These are phyloP conservation scores for Rhinopomastus cyanomelas DNA, from an alignment of 2,113 vertebrate species.

Conservation along the genomic window DNA sequence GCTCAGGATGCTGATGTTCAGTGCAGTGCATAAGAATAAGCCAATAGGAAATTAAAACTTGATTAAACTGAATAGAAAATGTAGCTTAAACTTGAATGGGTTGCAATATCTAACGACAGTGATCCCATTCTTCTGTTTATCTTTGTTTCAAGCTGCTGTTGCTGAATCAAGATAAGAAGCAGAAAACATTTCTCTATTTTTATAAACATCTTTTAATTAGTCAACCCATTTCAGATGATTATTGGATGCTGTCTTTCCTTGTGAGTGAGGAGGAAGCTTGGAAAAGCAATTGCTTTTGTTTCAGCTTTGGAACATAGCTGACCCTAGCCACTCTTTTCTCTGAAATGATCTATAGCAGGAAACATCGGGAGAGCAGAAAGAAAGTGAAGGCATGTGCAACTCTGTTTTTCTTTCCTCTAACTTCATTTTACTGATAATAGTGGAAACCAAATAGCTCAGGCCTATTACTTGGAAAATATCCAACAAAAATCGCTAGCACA, in stretches of 20 bases:
- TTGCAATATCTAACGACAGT: not conserved
- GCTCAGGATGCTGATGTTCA: not conserved
- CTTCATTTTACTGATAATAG: not conserved
- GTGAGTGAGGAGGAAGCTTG: not conserved
- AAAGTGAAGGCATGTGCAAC: not conserved
- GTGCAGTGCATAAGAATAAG: not conserved
- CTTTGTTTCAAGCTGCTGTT: conserved; percentile 1
- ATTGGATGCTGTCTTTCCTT: not conserved
- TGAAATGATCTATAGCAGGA: not conserved
- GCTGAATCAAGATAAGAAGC: conserved; percentile 21
- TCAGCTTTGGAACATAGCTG: not conserved
- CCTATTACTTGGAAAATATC: not conserved
- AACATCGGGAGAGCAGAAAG: not conserved
- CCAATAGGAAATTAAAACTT: conserved; percentile 5
- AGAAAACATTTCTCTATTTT: not conserved
- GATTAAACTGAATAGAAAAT: conserved; percentile 2
- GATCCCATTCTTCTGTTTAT: not conserved
- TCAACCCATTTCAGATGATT: not conserved
- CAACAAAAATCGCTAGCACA: not conserved
- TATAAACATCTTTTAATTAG: not conserved
- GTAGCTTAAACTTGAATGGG: not conserved
- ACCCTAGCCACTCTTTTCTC: not conserved
- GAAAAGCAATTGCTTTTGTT: not conserved
- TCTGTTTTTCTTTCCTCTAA: not conserved
- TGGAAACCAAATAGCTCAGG: not conserved